Evolutionary conservation across 2,888 invertebrate genomes (phyloP).

Genomic region (Prenolepis imparis): DNA sequence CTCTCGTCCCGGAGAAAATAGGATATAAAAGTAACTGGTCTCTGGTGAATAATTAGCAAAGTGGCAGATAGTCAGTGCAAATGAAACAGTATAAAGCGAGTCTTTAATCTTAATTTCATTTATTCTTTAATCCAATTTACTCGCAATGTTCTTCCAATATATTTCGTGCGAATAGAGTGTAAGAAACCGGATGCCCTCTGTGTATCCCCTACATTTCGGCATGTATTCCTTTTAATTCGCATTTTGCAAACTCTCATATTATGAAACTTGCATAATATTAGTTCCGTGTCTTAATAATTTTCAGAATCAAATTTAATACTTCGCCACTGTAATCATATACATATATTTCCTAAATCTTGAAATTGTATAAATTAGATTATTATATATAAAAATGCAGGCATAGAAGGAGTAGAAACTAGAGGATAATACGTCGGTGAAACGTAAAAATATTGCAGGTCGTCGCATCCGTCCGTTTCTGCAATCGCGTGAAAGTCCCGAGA

Average conservation of each 20-base stretch:
- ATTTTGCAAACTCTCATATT: background rate
- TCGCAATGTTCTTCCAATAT: background rate
- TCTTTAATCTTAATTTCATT: slow-evolving; percentile 40
- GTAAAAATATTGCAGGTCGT: slow-evolving; percentile 31
- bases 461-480: slow-evolving; percentile 43
- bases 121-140: slow-evolving; percentile 32
- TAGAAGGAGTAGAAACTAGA: background rate
- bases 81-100: slow-evolving; percentile 13
- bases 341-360: background rate
- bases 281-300: background rate
- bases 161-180: slow-evolving; percentile 1
- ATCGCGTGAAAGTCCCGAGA: slow-evolving; percentile 39
- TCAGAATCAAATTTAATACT: background rate
- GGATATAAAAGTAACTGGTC: slow-evolving; percentile 39
- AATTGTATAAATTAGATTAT: slow-evolving; percentile 10
- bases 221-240: background rate
- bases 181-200: background rate
- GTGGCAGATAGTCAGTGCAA: slow-evolving; percentile 5
- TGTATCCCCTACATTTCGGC: background rate
- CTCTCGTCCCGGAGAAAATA: slow-evolving; percentile 18
- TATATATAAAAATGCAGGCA: background rate
- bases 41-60: slow-evolving; percentile 40
- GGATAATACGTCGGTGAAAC: background rate
- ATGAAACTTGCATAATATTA: background rate
- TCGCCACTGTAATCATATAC: background rate